A percentile compares a stretch with the other conserved stretches of the same genome.
phyloP scores from a whole-genome alignment of 2,797 vertebrate species.

The Platyrinchus mystaceus region DNA sequence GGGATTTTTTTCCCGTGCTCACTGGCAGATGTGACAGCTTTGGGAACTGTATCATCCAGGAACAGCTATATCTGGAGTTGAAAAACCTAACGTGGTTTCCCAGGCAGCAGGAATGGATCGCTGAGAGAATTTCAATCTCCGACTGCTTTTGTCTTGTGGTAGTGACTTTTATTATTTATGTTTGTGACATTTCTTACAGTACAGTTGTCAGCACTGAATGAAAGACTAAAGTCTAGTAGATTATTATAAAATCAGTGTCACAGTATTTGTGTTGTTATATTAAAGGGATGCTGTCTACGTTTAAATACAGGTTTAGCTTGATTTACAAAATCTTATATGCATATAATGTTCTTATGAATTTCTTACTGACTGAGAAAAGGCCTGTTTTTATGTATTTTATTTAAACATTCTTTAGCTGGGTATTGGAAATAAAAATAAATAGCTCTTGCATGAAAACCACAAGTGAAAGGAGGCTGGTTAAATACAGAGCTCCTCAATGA shows the following conservation, averaged over 20 bases:
- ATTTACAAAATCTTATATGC: conserved; percentile 17
- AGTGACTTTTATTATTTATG: conserved; percentile 70
- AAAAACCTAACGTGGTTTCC: conserved; percentile 62
- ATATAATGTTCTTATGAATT: conserved; percentile 26
- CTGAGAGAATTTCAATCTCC: conserved; percentile 64
- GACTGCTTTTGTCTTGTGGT: conserved; percentile 66
- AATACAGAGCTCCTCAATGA: background rate
- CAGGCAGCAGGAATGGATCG: conserved; percentile 64
- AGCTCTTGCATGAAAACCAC: conserved; percentile 25
- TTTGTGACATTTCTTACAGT: conserved; percentile 59
- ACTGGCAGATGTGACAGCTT: conserved; percentile 69
- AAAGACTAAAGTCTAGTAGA: conserved; percentile 18
- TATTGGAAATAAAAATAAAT: conserved; percentile 9
- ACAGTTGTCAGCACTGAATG: conserved; percentile 42
- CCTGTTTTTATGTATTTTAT: conserved; percentile 15
- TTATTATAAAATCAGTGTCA: conserved; percentile 50
- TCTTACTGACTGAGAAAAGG: conserved; percentile 9
- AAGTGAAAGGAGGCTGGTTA: conserved; percentile 24
- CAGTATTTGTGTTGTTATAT: background rate
- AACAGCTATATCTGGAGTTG: conserved; percentile 60
- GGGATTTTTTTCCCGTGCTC: conserved; percentile 52
- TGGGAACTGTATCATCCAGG: conserved; percentile 54
- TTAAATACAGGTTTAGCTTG: conserved; percentile 55
- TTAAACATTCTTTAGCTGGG: background rate
- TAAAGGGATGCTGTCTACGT: conserved; percentile 19